Evolutionary conservation across 1,140 invertebrate genomes (phyloP).

Genomic region (Aphelinus certus): DNA sequence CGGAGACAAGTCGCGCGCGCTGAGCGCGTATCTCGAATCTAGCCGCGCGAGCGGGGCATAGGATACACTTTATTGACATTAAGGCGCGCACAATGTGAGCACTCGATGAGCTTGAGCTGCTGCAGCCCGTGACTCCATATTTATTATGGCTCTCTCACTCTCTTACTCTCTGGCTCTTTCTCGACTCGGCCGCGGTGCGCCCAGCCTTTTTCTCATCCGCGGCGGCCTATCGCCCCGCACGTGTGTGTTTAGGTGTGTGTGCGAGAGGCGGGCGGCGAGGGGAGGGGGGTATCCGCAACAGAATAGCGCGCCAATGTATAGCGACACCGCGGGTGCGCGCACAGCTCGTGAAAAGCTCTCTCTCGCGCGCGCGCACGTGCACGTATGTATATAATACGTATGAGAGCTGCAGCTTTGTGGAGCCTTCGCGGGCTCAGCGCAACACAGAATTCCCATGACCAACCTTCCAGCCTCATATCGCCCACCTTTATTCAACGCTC

Average conservation of each 20-base stretch:
- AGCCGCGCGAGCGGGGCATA: too few relatives aligned
- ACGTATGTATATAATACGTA: background rate
- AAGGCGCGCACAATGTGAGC: slow-evolving; percentile 20
- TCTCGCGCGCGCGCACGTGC: background rate
- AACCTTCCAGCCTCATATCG: background rate
- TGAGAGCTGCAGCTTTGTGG: background rate
- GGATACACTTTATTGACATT: slow-evolving; percentile 22
- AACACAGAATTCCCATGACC: too few relatives aligned
- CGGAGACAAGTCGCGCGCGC: slow-evolving; percentile 5
- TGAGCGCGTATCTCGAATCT: slow-evolving; percentile 24
- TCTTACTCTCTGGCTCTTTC: too few relatives aligned
- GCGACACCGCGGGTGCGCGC: too few relatives aligned
- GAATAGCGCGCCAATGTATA: too few relatives aligned
- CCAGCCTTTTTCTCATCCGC: too few relatives aligned
- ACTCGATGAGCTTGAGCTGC: too few relatives aligned
- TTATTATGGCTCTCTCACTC: background rate
- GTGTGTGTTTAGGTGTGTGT: too few relatives aligned
- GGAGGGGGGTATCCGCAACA: too few relatives aligned
- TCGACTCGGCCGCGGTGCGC: too few relatives aligned
- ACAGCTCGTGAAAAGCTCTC: background rate
- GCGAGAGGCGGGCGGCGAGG: too few relatives aligned
- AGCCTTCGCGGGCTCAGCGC: background rate
- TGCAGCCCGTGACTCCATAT: background rate
- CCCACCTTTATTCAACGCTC: background rate
- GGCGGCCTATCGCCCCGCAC: too few relatives aligned